phyloP scores from a whole-genome alignment of 1,140 invertebrate species.

The Euglossa dilemma region DNA sequence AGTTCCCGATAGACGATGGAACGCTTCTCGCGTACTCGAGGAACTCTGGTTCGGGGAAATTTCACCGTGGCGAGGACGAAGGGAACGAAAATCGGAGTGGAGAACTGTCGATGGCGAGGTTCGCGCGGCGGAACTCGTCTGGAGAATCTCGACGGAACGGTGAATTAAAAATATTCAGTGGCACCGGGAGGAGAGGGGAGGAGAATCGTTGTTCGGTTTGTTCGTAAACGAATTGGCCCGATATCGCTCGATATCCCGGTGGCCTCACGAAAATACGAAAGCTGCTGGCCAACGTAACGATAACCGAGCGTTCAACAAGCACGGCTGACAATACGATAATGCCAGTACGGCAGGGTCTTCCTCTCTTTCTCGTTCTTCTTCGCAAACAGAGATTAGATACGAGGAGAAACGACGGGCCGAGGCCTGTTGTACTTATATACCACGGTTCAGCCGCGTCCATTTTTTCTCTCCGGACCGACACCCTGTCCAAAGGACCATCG shows the following conservation, averaged over 20 bases:
- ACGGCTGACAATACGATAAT: slow-evolving; percentile 33
- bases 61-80: neutral
- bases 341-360: neutral
- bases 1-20: neutral
- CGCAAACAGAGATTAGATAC: slow-evolving; percentile 38
- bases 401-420: neutral
- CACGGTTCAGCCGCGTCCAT: too few relatives aligned
- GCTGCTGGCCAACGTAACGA: neutral
- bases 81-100: neutral
- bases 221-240: slow-evolving; percentile 1
- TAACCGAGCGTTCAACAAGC: slow-evolving; percentile 33
- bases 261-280: neutral
- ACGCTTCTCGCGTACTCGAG: neutral
- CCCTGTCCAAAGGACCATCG: slow-evolving; percentile 10
- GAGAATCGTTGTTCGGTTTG: neutral
- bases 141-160: too few relatives aligned
- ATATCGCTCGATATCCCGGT: neutral
- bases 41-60: neutral
- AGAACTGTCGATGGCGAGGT: too few relatives aligned
- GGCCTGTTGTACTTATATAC: neutral
- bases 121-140: too few relatives aligned
- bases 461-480: neutral
- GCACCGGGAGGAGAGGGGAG: neutral
- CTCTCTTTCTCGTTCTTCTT: neutral
- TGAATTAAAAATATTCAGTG: too few relatives aligned